Evolutionary conservation across 2,888 invertebrate genomes (phyloP), one percentile per base, ranked within the genome.

Genomic region (Tenthredo distinguenda): DNA sequence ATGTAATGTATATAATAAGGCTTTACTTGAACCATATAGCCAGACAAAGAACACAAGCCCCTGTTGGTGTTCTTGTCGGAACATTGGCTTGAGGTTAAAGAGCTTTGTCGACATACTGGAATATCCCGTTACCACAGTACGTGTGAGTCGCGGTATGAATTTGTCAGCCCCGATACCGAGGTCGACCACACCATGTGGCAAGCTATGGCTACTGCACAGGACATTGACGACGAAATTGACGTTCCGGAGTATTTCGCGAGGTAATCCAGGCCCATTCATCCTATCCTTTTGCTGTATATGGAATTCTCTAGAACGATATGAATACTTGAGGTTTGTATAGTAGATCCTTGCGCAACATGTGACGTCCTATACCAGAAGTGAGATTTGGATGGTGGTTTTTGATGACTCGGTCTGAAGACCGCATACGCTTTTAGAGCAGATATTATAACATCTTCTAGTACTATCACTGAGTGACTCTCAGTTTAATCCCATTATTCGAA

Each of bases 121-220:
- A 81, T 81, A 50, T 81, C 81, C 58, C 79, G 37, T 79, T 21
- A 58, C 79, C 81, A 40, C 40, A 62, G 37, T 50, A 79, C 58
- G 79, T 58, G 79, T 81, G 62, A 77, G 50, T 55, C 77, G 77
- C 31, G 77, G 50, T 77, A 50, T 47, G 77, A 77, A 81, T 58
- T 81, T 62, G 37, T 50, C 58, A 81, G 37, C 50, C 37, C 58
- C 40, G 58, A 58, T 37, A 26, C 18, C 31, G 50, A 77, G 7
- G 50, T 55, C 43, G 43, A 74, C 74, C 74, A 43, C 74, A 74
- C 40, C 40, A 43, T 31, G 21, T 12, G 74, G 40, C 74, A 43
- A 21, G 40, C 10, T 74, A 21, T 43, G 74, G 40, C 43, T 21
- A 74, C 74, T 74, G 74, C 74, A 43, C 5, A 74, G 34, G 68